Percentiles rank a stretch among this genome's conserved stretches.
Conservation (phyloP, 2,113 vertebrate genomes). For the Melanerpes formicivorus region DNA sequence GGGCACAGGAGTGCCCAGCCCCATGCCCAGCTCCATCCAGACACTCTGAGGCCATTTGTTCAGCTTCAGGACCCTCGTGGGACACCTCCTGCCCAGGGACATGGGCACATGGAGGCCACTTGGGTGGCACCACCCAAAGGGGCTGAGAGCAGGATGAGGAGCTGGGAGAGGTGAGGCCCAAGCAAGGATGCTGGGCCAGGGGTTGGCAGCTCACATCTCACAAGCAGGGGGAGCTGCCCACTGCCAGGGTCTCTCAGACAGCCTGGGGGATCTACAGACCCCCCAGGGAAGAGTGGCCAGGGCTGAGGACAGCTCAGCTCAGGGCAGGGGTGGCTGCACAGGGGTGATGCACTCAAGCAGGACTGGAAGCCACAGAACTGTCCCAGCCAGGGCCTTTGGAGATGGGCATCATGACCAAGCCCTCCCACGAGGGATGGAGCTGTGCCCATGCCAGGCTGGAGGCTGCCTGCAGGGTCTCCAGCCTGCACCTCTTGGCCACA, state of each 20-base stretch:
- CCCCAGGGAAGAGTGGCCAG: background rate
- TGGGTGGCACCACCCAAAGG: background rate
- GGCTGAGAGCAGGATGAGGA: background rate
- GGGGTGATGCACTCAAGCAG: too few relatives aligned
- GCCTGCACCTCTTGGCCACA: accelerated
- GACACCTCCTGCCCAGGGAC: background rate
- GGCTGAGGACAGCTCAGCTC: background rate
- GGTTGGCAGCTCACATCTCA: accelerated
- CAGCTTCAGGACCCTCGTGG: accelerated
- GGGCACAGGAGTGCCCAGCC: accelerated
- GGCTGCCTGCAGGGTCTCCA: background rate
- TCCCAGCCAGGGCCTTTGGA: background rate
- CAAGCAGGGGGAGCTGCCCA: accelerated
- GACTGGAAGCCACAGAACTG: background rate
- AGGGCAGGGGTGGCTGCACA: background rate
- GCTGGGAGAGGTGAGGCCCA: background rate
- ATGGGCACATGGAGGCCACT: background rate
- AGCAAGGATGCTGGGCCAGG: accelerated
- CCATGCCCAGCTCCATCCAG: background rate
- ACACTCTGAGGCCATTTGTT: background rate
- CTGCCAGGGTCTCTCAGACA: background rate
- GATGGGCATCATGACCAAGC: background rate
- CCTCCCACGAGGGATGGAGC: background rate
- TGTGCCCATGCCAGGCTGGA: background rate
- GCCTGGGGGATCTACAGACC: background rate